Evolutionary conservation across 2,797 vertebrate species (phyloP).

Genomic region (Menidia menidia): DNA sequence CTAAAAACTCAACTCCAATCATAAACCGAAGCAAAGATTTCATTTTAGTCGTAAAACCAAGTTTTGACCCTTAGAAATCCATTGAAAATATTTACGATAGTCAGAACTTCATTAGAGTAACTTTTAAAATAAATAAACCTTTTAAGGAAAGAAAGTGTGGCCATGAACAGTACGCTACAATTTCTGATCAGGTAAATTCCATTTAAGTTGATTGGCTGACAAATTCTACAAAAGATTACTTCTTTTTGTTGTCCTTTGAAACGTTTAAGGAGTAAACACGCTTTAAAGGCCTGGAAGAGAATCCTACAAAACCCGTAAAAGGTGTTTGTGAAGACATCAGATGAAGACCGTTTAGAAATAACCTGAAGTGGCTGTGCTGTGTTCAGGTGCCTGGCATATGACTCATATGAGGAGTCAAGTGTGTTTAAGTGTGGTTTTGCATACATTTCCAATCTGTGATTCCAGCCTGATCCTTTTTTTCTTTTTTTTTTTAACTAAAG

Average conservation of each 20-base stretch:
- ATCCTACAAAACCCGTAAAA: neutral
- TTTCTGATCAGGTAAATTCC: neutral
- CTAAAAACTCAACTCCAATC: too few species aligned
- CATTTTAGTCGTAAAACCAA: too few species aligned
- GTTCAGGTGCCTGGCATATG: neutral
- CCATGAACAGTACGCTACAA: neutral
- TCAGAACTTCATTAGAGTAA: neutral
- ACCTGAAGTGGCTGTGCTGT: neutral
- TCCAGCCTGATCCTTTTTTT: slow-evolving; percentile 11
- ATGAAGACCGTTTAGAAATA: slow-evolving; percentile 1
- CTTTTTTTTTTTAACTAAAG: slow-evolving; percentile 11
- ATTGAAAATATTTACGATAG: neutral
- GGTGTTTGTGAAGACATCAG: slow-evolving; percentile 5
- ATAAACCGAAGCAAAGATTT: too few species aligned
- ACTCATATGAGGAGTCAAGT: neutral
- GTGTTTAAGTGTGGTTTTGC: neutral
- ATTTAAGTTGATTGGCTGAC: neutral
- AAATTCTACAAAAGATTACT: neutral
- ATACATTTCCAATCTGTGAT: slow-evolving; percentile 4
- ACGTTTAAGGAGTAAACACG: too few species aligned
- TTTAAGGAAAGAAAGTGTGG: too few species aligned
- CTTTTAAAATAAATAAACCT: neutral
- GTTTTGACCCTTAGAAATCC: too few species aligned
- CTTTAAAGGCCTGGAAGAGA: neutral
- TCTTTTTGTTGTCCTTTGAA: neutral